A percentile compares a stretch with the other conserved stretches of the same genome.
phyloP scores from a whole-genome alignment of 2,888 invertebrate species.

The Meteorus cinctellus region DNA sequence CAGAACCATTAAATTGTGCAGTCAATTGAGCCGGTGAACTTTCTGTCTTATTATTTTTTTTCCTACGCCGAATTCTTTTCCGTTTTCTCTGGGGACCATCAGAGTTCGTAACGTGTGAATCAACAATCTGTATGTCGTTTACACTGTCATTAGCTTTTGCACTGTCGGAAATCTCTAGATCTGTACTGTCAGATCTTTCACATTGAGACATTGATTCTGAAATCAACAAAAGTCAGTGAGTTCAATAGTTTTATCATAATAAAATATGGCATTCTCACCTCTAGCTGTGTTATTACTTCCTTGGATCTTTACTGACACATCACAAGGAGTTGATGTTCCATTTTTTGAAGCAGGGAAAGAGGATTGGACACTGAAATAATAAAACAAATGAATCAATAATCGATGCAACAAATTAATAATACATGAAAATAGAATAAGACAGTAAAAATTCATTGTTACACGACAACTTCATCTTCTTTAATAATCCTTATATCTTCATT shows the following conservation, averaged over 20 bases:
- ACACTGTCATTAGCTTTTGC: conserved; percentile 16
- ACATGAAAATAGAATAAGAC: not conserved
- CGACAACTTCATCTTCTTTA: conserved; percentile 55
- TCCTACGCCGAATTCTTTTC: conserved; percentile 49
- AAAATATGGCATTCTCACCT: not conserved
- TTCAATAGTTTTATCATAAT: not conserved
- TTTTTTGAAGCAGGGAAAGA: not conserved
- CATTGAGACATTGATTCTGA: conserved; percentile 23
- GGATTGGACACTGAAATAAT: not conserved
- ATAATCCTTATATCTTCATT: conserved; percentile 67
- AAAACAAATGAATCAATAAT: not conserved
- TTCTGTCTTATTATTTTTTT: conserved; percentile 41
- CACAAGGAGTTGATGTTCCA: not conserved
- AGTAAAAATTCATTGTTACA: conserved; percentile 48
- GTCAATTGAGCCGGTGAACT: conserved; percentile 40
- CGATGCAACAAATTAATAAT: not conserved
- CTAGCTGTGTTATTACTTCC: not conserved
- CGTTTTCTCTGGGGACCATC: conserved; percentile 39
- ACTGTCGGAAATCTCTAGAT: conserved; percentile 37
- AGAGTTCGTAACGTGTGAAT: not conserved
- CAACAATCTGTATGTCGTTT: conserved; percentile 9
- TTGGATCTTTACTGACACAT: not conserved
- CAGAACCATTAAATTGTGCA: not conserved
- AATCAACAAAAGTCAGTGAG: not conserved
- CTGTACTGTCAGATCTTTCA: conserved; percentile 46